Evolutionary conservation across 1,140 invertebrate genomes (phyloP), one percentile per base, ranked within the genome.

Genomic region (Drosophila melanica): DNA sequence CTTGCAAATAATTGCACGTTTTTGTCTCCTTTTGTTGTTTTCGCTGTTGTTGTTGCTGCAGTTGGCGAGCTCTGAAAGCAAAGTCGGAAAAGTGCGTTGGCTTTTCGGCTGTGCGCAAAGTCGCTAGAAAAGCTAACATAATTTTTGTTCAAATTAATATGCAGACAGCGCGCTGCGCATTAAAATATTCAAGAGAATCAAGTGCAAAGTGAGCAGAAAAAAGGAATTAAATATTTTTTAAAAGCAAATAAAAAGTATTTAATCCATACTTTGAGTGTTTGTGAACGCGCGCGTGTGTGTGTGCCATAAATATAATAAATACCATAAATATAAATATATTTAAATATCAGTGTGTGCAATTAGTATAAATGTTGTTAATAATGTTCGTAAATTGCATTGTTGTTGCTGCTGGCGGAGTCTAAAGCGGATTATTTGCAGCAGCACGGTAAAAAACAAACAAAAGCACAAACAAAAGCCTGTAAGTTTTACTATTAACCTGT

Each of bases 381-480:
- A 72, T 72, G 77, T 68, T 4, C 48, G 62, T 71, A 41, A 39
- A 20, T 23, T 39, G 45, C 54, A 68, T 27, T 48, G 41, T 55
- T 75, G 33, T 50, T 77, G 70, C 71, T 77, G 47, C n/a, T 44
- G 27, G 12, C 30, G 59, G 78, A 67, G 63, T 66, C 64, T 67
- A 86, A 86, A 81, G 81, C 81, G 81, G 81, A 86, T 86, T 86
- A 86, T 75, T 67, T 71, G 73, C 76, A 74, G 65, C 77, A 50
- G 53, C 77, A 76, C 63, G 77, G 77, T 68, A 60, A 68, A 78
- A 63, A 41, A 51, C 57, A 64, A 77, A 64, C 47, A 66, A 76
- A 65, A 69, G 54, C 60, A 79, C 7, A 35, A 77, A 73, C 59
- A 81, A 81, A 86, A 75, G 68, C 81, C 55, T 62, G 82, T 86